phyloP scores from a whole-genome alignment of 2,113 vertebrate species.

The Cisticola juncidis region DNA sequence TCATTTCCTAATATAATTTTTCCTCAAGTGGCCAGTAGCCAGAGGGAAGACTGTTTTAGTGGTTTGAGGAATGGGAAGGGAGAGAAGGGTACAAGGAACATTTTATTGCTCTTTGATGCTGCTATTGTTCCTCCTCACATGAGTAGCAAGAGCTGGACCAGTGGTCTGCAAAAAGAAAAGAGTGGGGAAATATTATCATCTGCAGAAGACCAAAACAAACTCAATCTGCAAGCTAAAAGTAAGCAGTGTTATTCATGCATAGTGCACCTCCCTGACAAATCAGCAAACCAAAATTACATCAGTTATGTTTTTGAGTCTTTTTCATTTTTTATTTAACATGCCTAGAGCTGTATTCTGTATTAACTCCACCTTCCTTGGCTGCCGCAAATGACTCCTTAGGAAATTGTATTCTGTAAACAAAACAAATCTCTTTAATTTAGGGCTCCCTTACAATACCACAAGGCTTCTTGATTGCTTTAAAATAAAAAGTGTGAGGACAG shows the following conservation, averaged over 20 bases:
- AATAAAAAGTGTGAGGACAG: neutral
- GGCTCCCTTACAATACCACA: neutral
- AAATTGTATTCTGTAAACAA: neutral
- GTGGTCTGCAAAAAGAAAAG: neutral
- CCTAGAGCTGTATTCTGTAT: neutral
- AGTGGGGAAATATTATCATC: neutral
- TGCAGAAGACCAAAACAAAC: neutral
- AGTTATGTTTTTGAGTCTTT: neutral
- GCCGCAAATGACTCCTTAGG: neutral
- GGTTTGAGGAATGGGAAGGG: neutral
- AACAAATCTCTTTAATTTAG: neutral
- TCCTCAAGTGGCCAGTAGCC: neutral
- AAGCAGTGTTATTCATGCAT: neutral
- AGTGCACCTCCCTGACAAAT: neutral
- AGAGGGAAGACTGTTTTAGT: neutral
- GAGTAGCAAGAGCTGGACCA: neutral
- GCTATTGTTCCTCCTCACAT: neutral
- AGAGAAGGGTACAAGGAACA: neutral
- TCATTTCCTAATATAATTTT: neutral
- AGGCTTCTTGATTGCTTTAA: neutral
- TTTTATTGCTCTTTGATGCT: rapidly evolving
- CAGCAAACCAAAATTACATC: neutral
- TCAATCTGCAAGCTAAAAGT: neutral
- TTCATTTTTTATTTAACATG: neutral
- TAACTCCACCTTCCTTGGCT: neutral